Evolutionary conservation across 2,113 vertebrate genomes (phyloP).

Genomic region (Promerops cafer): DNA sequence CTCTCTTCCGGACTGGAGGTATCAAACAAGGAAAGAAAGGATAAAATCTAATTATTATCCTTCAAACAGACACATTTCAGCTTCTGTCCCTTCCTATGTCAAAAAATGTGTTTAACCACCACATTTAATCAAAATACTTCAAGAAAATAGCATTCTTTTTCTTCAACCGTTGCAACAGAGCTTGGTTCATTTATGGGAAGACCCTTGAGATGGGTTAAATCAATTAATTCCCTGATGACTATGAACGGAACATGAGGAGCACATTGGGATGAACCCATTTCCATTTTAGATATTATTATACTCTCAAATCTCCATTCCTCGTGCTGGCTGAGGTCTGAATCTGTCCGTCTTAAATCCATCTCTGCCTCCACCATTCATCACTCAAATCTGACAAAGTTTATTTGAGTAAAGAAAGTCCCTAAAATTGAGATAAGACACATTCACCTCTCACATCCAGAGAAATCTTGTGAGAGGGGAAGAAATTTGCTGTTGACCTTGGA

Average conservation of each 20-base stretch:
- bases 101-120: background rate
- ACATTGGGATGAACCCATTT: background rate
- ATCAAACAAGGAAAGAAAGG: background rate
- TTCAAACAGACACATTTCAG: too few relatives aligned
- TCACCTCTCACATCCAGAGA: background rate
- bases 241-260: background rate
- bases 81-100: background rate
- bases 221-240: background rate
- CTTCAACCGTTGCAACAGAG: background rate
- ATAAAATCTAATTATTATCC: background rate
- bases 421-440: background rate
- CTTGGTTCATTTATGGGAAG: background rate
- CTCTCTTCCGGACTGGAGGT: background rate
- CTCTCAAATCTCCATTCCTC: background rate
- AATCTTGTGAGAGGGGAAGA: background rate
- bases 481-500: background rate
- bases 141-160: background rate
- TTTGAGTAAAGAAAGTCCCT: background rate
- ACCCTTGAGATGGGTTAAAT: background rate
- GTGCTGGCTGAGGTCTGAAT: background rate
- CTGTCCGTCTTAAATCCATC: rapidly evolving
- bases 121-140: background rate
- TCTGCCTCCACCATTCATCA: background rate
- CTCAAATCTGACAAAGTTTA: background rate
- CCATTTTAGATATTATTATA: background rate